These are phyloP conservation scores for Emys orbicularis DNA, from an alignment of 2,797 vertebrate species.

Conservation along the genomic window DNA sequence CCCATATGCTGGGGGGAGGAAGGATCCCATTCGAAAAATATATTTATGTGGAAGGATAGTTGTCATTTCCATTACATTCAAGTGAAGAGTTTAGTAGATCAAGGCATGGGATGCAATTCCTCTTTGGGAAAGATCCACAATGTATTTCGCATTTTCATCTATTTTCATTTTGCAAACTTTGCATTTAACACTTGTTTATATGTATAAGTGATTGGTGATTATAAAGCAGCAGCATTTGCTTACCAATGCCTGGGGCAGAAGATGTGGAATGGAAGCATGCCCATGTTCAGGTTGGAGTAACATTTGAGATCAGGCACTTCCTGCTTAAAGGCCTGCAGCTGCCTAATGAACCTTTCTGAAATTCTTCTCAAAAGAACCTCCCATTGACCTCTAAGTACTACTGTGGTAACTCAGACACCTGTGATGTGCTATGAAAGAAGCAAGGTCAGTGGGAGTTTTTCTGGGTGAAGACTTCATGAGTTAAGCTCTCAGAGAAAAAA, in stretches of 20 bases:
- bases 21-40: slow-evolving; percentile 27
- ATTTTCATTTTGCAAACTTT: not conserved
- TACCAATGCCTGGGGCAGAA: not conserved
- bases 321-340: not conserved
- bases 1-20: not conserved
- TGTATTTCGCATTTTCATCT: not conserved
- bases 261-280: not conserved
- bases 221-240: not conserved
- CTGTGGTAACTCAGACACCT: not conserved
- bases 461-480: not conserved
- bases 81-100: not conserved
- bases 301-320: slow-evolving; percentile 21
- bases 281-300: not conserved
- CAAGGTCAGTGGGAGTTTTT: not conserved
- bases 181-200: not conserved
- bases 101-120: slow-evolving; percentile 32
- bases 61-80: slow-evolving; percentile 38
- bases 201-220: not conserved
- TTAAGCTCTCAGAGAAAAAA: slow-evolving; percentile 45
- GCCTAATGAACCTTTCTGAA: not conserved
- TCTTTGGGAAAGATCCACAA: slow-evolving; percentile 26
- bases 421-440: not conserved
- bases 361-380: not conserved
- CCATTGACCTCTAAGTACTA: not conserved
- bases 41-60: slow-evolving; percentile 3